Conservation (phyloP, 2,797 vertebrate species). For the Synanceia verrucosa region DNA sequence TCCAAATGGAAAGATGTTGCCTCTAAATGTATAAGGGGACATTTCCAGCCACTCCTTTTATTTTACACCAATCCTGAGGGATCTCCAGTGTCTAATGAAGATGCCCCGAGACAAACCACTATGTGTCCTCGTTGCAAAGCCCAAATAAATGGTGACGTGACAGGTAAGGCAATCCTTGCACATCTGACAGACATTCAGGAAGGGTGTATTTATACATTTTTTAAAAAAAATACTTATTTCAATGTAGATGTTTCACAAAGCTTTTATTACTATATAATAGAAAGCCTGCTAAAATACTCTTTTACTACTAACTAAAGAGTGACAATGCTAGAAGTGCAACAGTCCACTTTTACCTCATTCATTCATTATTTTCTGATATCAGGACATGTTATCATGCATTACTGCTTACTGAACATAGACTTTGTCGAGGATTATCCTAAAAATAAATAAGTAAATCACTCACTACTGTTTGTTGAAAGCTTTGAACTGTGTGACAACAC, state of each 20-base stretch:
- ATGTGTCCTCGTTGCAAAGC: conserved; percentile 90
- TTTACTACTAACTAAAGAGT: neutral
- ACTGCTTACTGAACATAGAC: neutral
- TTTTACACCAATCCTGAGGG: conserved; percentile 97
- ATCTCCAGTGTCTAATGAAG: conserved; percentile 92
- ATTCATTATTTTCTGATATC: neutral
- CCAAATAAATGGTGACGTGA: conserved; percentile 83
- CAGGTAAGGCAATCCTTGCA: conserved; percentile 77
- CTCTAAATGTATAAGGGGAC: conserved; percentile 94
- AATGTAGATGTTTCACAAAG: neutral
- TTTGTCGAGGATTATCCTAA: neutral
- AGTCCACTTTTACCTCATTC: neutral
- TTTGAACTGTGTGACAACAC: neutral
- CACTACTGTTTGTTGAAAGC: neutral
- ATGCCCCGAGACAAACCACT: conserved; percentile 92
- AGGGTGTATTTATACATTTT: neutral
- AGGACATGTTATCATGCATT: neutral
- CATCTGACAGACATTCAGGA: neutral
- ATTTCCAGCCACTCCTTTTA: conserved; percentile 95
- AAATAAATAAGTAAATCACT: neutral
- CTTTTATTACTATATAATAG: neutral
- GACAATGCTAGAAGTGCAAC: neutral
- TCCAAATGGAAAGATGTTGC: conserved; percentile 98
- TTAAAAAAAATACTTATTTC: neutral
- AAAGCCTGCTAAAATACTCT: neutral